Base-by-base conservation (phyloP, 2,113 vertebrate species). In the Cavia aperea region DNA sequence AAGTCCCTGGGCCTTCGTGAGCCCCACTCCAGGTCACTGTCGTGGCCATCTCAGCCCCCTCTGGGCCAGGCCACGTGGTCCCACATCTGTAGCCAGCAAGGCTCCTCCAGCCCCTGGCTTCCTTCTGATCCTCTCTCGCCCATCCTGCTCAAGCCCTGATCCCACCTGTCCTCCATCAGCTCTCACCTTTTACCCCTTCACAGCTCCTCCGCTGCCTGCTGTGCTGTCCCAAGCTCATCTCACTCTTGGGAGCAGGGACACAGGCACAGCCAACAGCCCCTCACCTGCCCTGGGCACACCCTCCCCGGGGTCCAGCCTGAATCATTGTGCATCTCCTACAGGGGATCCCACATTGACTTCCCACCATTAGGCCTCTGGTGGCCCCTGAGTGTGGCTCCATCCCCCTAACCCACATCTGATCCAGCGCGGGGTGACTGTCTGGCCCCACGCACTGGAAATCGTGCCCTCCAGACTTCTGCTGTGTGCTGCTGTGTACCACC, bases 321-420 rank as follows among this genome's bases (percentile, higher is more conserved):
- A 26, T 39, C 43, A 5, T 11, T 36, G 60, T 31, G 18, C 3
- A 1, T 93, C 26, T 54, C 63, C 36, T 70, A 11, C 43, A n/a
- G 54, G 51, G 29, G 65, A 16, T 24, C 13, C 23, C 39, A 15
- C 9, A 4, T 0, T 60, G 58, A 60, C 58, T 21, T 60, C 23
- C 60, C 66, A 24, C 9, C 0, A 9, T 66, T 19, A 10, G 6
- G 79, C 51, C 49, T 62, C 46, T 14, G 54, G 29, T 14, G 62
- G 36, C 36, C 78, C 18, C 8, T 0, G 14, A 51, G 23, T 24
- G 7, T 5, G 2, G 5, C 54, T 29, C 18, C 33, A 1, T 2
- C 54, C 1, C 29, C 0, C 10, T 0, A 1, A 2, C n/a, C 56
- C 1, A 0, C 23, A 4, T 14, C 7, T 1, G 49, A 5, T 8